These are phyloP conservation scores for Melopsittacus undulatus DNA, from an alignment of 2,797 vertebrate genomes.

Conservation along the genomic window DNA sequence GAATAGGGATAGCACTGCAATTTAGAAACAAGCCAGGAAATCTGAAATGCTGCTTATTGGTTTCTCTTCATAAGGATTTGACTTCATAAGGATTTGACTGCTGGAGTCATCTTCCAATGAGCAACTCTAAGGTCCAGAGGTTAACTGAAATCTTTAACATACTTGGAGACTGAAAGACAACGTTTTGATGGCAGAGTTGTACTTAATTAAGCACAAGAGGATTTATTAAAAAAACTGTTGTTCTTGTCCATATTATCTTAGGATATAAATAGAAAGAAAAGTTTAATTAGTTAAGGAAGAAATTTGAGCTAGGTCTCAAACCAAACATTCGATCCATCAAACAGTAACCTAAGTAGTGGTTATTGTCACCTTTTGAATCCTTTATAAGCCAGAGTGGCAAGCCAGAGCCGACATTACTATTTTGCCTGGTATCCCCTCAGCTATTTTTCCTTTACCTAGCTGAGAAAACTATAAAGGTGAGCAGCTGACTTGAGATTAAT, in stretches of 20 bases:
- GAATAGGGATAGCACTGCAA: background rate
- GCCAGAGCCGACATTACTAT: constrained; percentile 62
- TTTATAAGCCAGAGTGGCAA: constrained; percentile 86
- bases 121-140: background rate
- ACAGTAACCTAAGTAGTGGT: constrained; percentile 88
- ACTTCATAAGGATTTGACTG: background rate
- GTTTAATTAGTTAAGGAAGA: constrained; percentile 89
- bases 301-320: constrained; percentile 82
- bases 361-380: constrained; percentile 83
- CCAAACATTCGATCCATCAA: constrained; percentile 86
- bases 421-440: constrained; percentile 44
- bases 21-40: background rate
- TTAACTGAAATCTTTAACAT: background rate
- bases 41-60: background rate
- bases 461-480: constrained; percentile 65
- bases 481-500: constrained; percentile 37
- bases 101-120: background rate
- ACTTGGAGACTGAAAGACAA: background rate
- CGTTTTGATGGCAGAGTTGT: background rate
- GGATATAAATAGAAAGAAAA: constrained; percentile 82
- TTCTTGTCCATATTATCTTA: constrained; percentile 59
- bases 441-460: constrained; percentile 49
- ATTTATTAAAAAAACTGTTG: constrained; percentile 36
- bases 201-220: constrained; percentile 23
- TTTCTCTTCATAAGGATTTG: background rate